Evolutionary conservation across 2,113 vertebrate species (phyloP), one percentile per base, ranked within the genome.

Genomic region (Atrichornis clamosus): DNA sequence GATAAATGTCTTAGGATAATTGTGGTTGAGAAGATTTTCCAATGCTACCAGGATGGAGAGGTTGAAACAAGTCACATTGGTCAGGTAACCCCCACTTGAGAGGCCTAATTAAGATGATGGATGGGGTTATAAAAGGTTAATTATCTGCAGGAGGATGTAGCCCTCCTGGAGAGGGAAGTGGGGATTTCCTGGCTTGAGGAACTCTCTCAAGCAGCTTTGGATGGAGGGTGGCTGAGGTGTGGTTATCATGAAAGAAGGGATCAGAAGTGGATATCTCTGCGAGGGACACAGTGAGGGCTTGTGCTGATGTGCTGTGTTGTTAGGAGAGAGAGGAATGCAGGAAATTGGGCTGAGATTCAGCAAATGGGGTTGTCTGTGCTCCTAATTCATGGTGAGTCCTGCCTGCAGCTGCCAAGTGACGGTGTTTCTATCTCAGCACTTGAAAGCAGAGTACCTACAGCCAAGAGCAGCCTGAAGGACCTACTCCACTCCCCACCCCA

Each of bases 271-370:
- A 5, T 14, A 15, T 19, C 10, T 41, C 15, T 10, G 58, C 4
- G 22, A 78, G 42, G 23, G 64, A 59, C 0, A 1, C 7, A 63
- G 42, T 0, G 0, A 59, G 59, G 53, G 24, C 50, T 46, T 32
- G 69, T 63, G 62, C 46, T 75, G 23, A n/a, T 3, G 16, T 20
- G 39, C 33, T 84, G 44, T 2, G 3, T 28, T 28, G 28, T 53
- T 56, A 49, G n/a, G 42, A 47, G 46, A 24, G 28, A 73, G 39
- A 41, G 52, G 39, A 84, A n/a, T 1, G 4, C 53, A 63, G 72
- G 39, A 53, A 46, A 33, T 11, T 18, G 60, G 55, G 19, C 35
- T 76, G 42, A 28, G 63, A 21, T 68, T 78, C 53, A 37, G 44
- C 20, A 59, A n/a, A 64, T 13, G 20, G 53, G 22, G 41, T 16